phyloP scores from a whole-genome alignment of 1,140 invertebrate genomes.

The Drosophila virilis region DNA sequence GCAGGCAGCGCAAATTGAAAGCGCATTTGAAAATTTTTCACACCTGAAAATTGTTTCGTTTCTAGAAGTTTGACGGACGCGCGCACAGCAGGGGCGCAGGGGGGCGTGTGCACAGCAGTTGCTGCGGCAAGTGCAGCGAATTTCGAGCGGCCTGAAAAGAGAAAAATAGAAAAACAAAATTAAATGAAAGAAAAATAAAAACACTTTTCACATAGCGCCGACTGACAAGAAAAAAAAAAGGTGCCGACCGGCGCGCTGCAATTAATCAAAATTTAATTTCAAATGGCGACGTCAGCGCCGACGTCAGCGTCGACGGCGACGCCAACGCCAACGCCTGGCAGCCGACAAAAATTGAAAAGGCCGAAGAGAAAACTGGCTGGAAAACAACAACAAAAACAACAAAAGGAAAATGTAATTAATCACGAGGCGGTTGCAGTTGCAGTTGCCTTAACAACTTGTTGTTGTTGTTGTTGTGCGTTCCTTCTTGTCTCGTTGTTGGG shows the following conservation, averaged over 20 bases:
- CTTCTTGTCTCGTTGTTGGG: slow-evolving; percentile 21
- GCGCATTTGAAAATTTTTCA: slow-evolving; percentile 81
- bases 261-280: slow-evolving; percentile 82
- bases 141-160: slow-evolving; percentile 59
- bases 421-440: slow-evolving; percentile 59
- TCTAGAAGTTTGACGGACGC: slow-evolving; percentile 52
- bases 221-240: slow-evolving; percentile 48
- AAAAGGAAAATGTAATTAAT: slow-evolving; percentile 78
- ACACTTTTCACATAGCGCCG: slow-evolving; percentile 78
- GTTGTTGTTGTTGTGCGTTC: slow-evolving; percentile 6
- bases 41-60: slow-evolving; percentile 81
- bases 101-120: background rate
- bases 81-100: slow-evolving; percentile 11
- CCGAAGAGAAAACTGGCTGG: slow-evolving; percentile 59
- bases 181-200: background rate
- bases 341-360: slow-evolving; percentile 72
- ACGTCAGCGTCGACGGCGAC: slow-evolving; percentile 11
- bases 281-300: slow-evolving; percentile 64
- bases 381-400: too few relatives aligned
- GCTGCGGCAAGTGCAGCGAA: slow-evolving; percentile 69
- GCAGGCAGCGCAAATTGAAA: slow-evolving; percentile 77
- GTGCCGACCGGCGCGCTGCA: slow-evolving; percentile 71
- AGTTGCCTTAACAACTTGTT: slow-evolving; percentile 11
- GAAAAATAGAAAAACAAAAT: slow-evolving; percentile 9
- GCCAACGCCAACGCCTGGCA: slow-evolving; percentile 21